Evolutionary conservation across 2,797 vertebrate genomes (phyloP).

Genomic region (Cossypha polioptera): DNA sequence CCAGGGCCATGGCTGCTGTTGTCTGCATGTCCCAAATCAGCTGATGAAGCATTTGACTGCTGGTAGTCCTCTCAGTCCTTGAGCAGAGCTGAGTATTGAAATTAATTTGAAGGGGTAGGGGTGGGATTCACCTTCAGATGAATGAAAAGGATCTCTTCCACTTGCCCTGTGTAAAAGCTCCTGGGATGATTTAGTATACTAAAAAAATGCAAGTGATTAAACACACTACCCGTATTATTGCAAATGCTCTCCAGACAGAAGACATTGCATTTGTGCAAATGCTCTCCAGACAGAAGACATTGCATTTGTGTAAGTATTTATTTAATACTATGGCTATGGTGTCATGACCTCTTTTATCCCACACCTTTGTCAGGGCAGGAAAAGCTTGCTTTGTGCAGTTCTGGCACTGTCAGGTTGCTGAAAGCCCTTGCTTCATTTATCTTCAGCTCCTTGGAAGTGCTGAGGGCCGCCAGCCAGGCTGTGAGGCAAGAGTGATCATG

Average conservation of each 20-base stretch:
- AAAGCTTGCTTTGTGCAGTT: not conserved
- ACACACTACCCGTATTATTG: not conserved
- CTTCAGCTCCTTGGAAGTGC: not conserved
- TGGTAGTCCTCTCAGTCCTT: not conserved
- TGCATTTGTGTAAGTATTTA: not conserved
- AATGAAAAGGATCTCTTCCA: not conserved
- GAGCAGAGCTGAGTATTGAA: not conserved
- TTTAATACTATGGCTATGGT: accelerated
- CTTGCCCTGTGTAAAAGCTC: not conserved
- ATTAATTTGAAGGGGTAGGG: not conserved
- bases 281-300: not conserved
- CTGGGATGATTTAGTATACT: not conserved
- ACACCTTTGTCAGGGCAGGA: not conserved
- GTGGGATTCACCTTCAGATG: not conserved
- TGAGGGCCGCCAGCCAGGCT: not conserved
- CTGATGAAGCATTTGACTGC: not conserved
- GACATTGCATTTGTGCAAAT: not conserved
- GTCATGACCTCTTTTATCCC: not conserved
- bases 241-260: not conserved
- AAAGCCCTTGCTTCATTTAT: not conserved
- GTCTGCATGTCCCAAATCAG: not conserved
- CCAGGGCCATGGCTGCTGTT: not conserved
- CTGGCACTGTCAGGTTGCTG: not conserved
- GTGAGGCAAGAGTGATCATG: accelerated
- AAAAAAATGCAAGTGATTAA: not conserved